Evolutionary conservation across 2,113 vertebrate genomes (phyloP).

Genomic region (Stercorarius parasiticus): DNA sequence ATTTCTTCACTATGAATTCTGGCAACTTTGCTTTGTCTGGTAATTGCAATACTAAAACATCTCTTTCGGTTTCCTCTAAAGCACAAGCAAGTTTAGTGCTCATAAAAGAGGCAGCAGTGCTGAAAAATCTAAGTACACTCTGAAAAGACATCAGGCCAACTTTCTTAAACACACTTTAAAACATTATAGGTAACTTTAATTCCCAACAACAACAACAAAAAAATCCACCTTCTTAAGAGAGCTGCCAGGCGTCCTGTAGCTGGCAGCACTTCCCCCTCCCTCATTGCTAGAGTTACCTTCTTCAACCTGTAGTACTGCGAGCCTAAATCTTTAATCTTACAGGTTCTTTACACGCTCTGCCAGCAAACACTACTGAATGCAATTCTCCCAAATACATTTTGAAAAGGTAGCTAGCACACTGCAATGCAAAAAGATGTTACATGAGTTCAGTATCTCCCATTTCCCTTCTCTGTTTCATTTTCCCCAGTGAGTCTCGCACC

Average conservation of each 20-base stretch:
- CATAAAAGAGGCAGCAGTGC: background rate
- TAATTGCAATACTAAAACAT: constrained; percentile 9
- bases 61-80: background rate
- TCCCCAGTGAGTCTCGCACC: background rate
- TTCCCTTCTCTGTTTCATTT: background rate
- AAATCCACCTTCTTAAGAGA: background rate
- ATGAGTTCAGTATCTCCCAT: accelerated
- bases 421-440: background rate
- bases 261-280: background rate
- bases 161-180: background rate
- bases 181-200: background rate
- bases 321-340: background rate
- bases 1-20: background rate
- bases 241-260: background rate
- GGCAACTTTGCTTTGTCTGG: background rate
- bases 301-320: background rate
- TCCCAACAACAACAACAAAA: background rate
- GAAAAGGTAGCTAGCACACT: background rate
- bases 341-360: background rate
- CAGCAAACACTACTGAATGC: background rate
- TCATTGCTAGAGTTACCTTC: background rate
- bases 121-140: background rate
- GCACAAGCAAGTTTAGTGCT: background rate
- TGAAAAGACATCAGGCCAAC: background rate
- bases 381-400: background rate